These are phyloP conservation scores for Vespertilio murinus DNA, from an alignment of 2,797 vertebrate species.

Conservation along the genomic window DNA sequence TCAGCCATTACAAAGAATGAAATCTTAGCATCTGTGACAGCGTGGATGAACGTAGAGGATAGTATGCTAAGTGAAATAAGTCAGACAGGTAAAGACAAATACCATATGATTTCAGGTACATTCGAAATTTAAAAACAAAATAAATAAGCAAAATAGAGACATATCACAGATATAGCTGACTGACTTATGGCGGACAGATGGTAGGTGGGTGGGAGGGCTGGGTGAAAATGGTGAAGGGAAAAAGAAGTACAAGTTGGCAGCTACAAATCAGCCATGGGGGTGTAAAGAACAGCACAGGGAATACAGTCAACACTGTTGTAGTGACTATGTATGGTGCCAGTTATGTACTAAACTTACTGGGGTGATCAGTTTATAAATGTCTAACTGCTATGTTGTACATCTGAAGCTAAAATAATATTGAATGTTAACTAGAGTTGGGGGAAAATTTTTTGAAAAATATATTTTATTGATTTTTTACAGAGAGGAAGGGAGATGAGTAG, in stretches of 20 bases:
- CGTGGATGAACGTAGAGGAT: not conserved
- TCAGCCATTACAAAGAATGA: not conserved
- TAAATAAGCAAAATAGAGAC: not conserved
- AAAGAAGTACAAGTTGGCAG: not conserved
- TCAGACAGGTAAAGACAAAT: not conserved
- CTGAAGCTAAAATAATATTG: not conserved
- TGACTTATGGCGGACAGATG: not conserved
- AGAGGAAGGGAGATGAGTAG: too few relatives aligned
- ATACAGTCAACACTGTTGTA: not conserved
- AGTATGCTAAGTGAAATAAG: not conserved
- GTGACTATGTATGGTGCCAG: not conserved
- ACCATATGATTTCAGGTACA: not conserved
- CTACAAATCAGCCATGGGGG: not conserved
- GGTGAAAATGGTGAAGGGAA: not conserved
- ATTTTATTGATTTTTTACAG: too few relatives aligned
- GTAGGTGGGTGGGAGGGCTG: not conserved
- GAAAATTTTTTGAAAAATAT: rapidly evolving
- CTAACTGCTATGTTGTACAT: not conserved
- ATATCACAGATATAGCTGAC: not conserved
- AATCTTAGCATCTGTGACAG: not conserved
- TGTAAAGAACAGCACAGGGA: not conserved
- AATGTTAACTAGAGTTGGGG: not conserved
- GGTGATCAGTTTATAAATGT: not conserved
- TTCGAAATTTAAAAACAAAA: not conserved
- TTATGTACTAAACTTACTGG: not conserved